Base-by-base conservation (phyloP, 1,140 invertebrate species). In the Achroia grisella region DNA sequence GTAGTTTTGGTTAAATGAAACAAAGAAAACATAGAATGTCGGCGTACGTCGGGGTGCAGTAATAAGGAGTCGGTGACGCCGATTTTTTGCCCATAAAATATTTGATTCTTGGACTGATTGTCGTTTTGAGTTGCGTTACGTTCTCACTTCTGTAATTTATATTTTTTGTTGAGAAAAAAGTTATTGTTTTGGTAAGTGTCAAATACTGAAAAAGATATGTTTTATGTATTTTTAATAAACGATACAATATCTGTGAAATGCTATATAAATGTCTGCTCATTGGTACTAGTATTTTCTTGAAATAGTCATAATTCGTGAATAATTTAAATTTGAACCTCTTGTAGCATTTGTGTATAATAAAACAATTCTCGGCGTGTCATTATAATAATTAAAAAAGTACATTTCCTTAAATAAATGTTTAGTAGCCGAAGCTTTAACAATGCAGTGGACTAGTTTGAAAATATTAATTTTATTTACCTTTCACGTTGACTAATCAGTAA, bases 161-260 rank as follows among this genome's bases (percentile, higher is more conserved):
- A 55, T 65, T 60, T 60, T 66, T 68, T 65, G 63, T 44, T n/a
- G n/a, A n/a, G n/a, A 78, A 71, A 78, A 44, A 79, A 77, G 75
- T 52, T 63, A 71, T 79, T 77, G 69, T 77, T 72, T 73, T 78
- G 70, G 79, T 82, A 60, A 75, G 74, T 79, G 62, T 39, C 62
- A 65, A 55, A 48, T 28, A 55, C 32, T 35, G 13, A 33, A 36
- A 27, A 32, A 13, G 4, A 17, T 36, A 37, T 9, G 33, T 14
- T 34, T 34, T 32, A 39, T 47, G 44, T 39, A 40, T 35, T 43
- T 12, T 31, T 34, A 43, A 39, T 47, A 47, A 11, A 23, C 17
- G 2, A 23, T 23, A 2, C 2, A 3, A 23, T 23, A 23, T 6
- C 17, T 23, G 6, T 23, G 2, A 23, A 23, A 23, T 23, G 17